Conservation (phyloP, 2,797 vertebrate species). For the Alosa sapidissima region DNA sequence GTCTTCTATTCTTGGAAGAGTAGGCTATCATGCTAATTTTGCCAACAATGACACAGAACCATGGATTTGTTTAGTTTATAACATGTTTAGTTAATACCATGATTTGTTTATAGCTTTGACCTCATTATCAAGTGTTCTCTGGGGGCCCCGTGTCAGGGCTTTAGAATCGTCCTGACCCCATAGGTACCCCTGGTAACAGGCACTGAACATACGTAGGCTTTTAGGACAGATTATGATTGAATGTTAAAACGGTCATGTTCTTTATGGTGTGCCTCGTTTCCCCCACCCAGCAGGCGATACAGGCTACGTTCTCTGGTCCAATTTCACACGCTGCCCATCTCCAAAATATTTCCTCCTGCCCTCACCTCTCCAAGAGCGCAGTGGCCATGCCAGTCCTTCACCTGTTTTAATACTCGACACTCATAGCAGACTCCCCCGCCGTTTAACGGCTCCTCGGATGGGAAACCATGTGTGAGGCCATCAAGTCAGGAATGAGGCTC, state of each 20-base stretch:
- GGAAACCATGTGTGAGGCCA: slow-evolving; percentile 12
- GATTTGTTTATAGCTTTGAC: too few species aligned
- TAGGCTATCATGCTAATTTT: too few species aligned
- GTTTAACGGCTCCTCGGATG: background rate
- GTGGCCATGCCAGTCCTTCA: background rate
- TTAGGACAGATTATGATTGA: background rate
- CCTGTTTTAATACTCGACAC: background rate
- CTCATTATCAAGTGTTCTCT: too few species aligned
- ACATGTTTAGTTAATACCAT: too few species aligned
- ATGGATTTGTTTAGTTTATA: too few species aligned
- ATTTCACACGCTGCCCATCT: background rate
- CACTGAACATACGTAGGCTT: background rate
- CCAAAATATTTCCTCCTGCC: background rate
- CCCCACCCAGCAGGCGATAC: background rate
- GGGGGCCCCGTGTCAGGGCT: too few species aligned
- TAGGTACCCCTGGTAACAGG: too few species aligned
- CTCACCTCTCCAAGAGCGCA: background rate
- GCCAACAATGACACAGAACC: too few species aligned
- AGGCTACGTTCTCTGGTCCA: background rate
- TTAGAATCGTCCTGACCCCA: too few species aligned
- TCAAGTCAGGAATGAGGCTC: slow-evolving; percentile 8
- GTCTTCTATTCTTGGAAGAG: too few species aligned
- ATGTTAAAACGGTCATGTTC: background rate
- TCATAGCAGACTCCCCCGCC: background rate
- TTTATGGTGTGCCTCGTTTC: background rate